A percentile compares a stretch with the other conserved stretches of the same genome.
These are phyloP conservation scores for Lumbricus terrestris DNA, from an alignment of 2,888 invertebrate genomes.

Conservation along the genomic window DNA sequence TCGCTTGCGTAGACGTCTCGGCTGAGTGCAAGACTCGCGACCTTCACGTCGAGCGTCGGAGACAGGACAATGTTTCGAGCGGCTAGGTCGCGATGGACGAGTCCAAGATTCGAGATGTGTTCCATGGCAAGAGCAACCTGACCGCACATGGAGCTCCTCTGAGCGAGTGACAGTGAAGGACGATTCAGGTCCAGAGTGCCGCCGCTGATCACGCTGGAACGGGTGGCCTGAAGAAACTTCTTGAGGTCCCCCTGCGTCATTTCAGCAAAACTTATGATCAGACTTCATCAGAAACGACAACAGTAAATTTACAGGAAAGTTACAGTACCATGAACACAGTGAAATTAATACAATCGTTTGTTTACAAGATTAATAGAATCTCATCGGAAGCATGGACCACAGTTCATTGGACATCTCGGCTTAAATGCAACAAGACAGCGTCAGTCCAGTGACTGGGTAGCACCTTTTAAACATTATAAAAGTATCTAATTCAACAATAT, in stretches of 20 bases:
- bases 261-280: too few species aligned
- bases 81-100: conserved; percentile 87
- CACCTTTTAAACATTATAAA: background rate
- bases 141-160: conserved; percentile 60
- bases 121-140: conserved; percentile 82
- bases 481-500: background rate
- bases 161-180: conserved; percentile 65
- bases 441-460: background rate
- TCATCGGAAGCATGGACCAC: background rate
- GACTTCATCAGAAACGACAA: background rate
- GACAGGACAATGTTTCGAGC: conserved; percentile 87
- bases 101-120: conserved; percentile 72
- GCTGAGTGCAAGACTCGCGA: conserved; percentile 76
- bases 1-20: conserved; percentile 85
- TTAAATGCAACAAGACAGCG: background rate
- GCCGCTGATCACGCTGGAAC: conserved; percentile 64
- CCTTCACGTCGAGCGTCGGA: conserved; percentile 75
- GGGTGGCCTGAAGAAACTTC: conserved; percentile 65
- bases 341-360: background rate
- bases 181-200: conserved; percentile 61
- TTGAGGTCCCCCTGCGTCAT: conserved; percentile 79
- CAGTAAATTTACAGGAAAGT: background rate
- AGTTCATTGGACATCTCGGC: background rate
- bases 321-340: background rate
- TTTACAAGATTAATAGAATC: background rate